Evolutionary conservation across 2,888 invertebrate species (phyloP).

Genomic region (Lysandra bellargus): DNA sequence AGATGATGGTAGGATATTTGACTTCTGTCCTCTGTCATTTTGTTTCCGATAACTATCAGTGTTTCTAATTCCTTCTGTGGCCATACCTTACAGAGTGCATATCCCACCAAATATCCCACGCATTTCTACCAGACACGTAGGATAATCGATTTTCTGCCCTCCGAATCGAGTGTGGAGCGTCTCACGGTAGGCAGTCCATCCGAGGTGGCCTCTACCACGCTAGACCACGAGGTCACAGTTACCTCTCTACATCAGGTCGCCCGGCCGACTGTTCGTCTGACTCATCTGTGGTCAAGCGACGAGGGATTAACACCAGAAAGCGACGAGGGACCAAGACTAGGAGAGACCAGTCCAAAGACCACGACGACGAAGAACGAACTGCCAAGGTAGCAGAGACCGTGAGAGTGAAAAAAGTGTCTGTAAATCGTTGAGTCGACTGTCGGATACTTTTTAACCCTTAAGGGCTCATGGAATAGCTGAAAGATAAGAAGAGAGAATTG

Average conservation of each 20-base stretch:
- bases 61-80: not conserved
- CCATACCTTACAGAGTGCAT: not conserved
- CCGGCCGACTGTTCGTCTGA: not conserved
- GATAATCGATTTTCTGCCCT: not conserved
- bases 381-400: not conserved
- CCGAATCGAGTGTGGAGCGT: not conserved
- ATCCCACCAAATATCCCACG: not conserved
- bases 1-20: no score
- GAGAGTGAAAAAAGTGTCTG: not conserved
- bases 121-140: not conserved
- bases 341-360: not conserved
- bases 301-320: not conserved
- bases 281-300: not conserved
- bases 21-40: no score
- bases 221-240: not conserved
- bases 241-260: not conserved
- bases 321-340: not conserved
- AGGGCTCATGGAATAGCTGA: not conserved
- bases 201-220: not conserved
- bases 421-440: not conserved
- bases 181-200: conserved; percentile 22
- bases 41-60: no score
- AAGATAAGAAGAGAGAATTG: not conserved
- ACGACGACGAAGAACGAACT: not conserved
- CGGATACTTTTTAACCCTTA: not conserved